phyloP scores from a whole-genome alignment of 1,140 invertebrate species.

The Pseudachorutes palmiensis region DNA sequence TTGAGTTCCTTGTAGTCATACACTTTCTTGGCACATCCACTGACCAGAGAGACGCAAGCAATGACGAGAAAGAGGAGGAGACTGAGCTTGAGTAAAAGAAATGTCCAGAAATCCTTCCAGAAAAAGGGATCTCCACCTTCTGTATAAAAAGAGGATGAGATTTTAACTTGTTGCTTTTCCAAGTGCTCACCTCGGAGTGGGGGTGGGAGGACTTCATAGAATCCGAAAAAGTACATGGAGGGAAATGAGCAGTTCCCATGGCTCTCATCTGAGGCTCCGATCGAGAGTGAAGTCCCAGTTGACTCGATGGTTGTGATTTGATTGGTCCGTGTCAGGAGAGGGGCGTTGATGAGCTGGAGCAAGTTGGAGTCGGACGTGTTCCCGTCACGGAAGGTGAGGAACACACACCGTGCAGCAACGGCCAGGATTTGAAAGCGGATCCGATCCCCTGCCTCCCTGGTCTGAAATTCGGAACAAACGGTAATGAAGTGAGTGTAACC shows the following conservation, averaged over 20 bases:
- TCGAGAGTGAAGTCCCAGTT: conserved; percentile 28
- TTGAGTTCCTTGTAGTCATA: conserved; percentile 33
- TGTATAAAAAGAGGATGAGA: not conserved
- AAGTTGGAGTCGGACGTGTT: conserved; percentile 35
- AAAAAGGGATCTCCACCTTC: not conserved
- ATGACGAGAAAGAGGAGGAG: conserved; percentile 23
- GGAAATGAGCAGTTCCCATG: conserved; percentile 21
- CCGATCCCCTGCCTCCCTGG: conserved; percentile 15
- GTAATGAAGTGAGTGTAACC: not conserved
- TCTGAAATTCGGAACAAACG: conserved; percentile 11
- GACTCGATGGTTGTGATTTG: conserved; percentile 23
- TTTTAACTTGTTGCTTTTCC: not conserved
- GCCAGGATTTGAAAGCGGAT: conserved; percentile 27
- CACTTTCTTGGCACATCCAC: conserved; percentile 28
- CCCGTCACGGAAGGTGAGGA: conserved; percentile 32
- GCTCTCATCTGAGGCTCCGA: conserved; percentile 20
- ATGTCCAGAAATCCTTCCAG: conserved; percentile 30
- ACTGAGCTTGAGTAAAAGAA: conserved; percentile 27
- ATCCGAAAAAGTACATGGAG: conserved; percentile 32
- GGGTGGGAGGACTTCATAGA: conserved; percentile 14
- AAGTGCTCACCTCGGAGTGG: not conserved
- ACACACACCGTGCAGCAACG: conserved; percentile 28
- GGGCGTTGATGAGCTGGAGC: conserved; percentile 17
- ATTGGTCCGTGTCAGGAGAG: not conserved
- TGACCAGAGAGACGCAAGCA: conserved; percentile 21